These are phyloP conservation scores for Icerya purchasi DNA, from an alignment of 2,888 invertebrate genomes.

Conservation along the genomic window DNA sequence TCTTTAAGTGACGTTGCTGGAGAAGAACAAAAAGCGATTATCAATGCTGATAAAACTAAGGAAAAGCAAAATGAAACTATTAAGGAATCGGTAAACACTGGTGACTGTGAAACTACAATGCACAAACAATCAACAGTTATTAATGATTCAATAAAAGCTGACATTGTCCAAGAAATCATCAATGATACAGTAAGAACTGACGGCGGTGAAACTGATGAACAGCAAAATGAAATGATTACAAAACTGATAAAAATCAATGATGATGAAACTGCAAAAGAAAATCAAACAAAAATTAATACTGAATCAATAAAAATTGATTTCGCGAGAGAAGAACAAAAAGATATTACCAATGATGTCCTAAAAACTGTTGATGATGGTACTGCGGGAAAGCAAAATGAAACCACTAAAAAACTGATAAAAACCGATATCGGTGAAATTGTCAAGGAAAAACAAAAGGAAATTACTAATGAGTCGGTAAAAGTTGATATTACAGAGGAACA, in stretches of 20 bases:
- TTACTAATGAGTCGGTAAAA: slow-evolving; percentile 22
- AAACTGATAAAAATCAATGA: slow-evolving; percentile 19
- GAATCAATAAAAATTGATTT: too few relatives aligned
- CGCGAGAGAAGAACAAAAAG: slow-evolving; percentile 10
- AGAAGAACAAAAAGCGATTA: too few relatives aligned
- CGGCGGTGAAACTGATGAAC: too few relatives aligned
- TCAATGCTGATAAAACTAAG: too few relatives aligned
- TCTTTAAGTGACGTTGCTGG: too few relatives aligned
- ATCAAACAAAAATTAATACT: too few relatives aligned
- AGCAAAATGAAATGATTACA: too few relatives aligned
- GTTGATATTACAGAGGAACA: slow-evolving; percentile 14
- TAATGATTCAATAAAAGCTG: too few relatives aligned
- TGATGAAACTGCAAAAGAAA: slow-evolving; percentile 7
- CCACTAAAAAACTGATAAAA: slow-evolving; percentile 6
- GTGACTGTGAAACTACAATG: slow-evolving; percentile 20
- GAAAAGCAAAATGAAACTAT: too few relatives aligned
- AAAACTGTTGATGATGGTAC: slow-evolving; percentile 10
- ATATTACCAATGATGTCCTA: slow-evolving; percentile 8
- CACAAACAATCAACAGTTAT: too few relatives aligned
- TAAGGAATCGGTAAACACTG: slow-evolving; percentile 20
- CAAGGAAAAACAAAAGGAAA: slow-evolving; percentile 6
- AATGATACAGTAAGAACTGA: too few relatives aligned
- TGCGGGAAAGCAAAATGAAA: slow-evolving; percentile 11
- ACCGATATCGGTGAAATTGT: slow-evolving; percentile 5
- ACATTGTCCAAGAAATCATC: too few relatives aligned